Percentiles rank a stretch among this genome's conserved stretches.
Evolutionary conservation across 2,888 invertebrate species (phyloP).

Genomic region (Aporophyla lueneburgensis): DNA sequence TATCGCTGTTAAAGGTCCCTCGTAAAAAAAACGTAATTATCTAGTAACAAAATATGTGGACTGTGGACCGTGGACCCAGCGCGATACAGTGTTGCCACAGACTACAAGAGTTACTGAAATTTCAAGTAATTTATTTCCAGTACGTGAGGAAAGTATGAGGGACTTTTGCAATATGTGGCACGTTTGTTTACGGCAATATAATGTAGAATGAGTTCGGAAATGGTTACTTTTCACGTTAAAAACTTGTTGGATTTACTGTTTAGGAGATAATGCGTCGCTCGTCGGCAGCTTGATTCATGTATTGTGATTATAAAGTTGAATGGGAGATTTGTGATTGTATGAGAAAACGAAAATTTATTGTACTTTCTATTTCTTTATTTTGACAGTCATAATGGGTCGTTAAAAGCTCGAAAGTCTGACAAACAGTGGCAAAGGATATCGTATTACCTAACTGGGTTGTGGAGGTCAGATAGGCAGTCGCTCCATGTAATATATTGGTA

Average conservation of each 20-base stretch:
- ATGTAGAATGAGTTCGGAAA: conserved; percentile 59
- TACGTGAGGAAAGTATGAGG: conserved; percentile 38
- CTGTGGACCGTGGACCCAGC: not conserved
- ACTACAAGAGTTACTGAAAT: conserved; percentile 26
- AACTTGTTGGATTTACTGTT: conserved; percentile 70
- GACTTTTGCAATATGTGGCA: conserved; percentile 44
- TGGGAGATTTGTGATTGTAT: conserved; percentile 22
- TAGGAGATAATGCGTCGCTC: conserved; percentile 59
- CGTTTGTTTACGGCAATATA: conserved; percentile 49
- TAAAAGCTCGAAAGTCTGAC: too few relatives aligned
- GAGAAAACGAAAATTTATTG: conserved; percentile 19
- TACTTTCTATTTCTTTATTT: conserved; percentile 17
- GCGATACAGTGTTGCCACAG: conserved; percentile 40
- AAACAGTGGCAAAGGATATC: too few relatives aligned
- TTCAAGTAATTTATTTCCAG: conserved; percentile 26
- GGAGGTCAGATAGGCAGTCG: too few relatives aligned
- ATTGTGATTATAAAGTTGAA: conserved; percentile 51
- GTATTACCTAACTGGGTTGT: too few relatives aligned
- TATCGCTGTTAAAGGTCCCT: conserved; percentile 69
- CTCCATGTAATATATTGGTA: too few relatives aligned
- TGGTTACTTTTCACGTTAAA: conserved; percentile 69
- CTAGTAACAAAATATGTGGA: conserved; percentile 69
- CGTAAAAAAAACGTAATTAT: conserved; percentile 78
- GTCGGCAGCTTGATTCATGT: conserved; percentile 56
- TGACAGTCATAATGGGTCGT: too few relatives aligned